A percentile compares a stretch with the other conserved stretches of the same genome.
Conservation (phyloP, 2,113 vertebrate genomes). For the Coturnix japonica region DNA sequence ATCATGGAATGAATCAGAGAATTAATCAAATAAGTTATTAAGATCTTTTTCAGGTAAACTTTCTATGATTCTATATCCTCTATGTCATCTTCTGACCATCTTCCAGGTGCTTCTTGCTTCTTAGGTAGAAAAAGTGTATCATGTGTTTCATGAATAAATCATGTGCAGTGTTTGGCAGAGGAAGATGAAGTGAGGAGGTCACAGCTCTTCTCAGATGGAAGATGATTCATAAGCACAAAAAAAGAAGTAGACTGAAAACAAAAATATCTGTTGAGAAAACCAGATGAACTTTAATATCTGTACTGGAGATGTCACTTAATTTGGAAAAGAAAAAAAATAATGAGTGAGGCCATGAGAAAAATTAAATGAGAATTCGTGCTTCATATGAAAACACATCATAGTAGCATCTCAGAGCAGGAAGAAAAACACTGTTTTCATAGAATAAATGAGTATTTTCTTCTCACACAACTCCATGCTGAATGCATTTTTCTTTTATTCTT, state of each 20-base stretch:
- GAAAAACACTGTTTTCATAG: not conserved
- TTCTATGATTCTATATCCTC: not conserved
- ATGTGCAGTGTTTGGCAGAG: not conserved
- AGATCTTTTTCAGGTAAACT: not conserved
- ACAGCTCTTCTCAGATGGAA: not conserved
- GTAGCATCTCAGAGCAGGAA: not conserved
- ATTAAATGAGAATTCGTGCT: not conserved
- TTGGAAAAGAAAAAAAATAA: not conserved
- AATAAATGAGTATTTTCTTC: not conserved
- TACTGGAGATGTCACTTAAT: not conserved
- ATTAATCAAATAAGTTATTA: not conserved
- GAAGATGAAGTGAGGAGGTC: not conserved
- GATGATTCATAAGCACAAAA: not conserved
- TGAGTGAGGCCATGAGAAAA: not conserved
- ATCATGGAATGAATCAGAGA: not conserved
- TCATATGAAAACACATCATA: not conserved
- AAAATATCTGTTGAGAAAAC: not conserved
- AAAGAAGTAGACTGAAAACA: not conserved
- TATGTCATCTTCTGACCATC: not conserved
- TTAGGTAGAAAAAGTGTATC: not conserved
- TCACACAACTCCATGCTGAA: not conserved
- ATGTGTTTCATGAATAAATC: not conserved
- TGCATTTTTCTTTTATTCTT: not conserved
- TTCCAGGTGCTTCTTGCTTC: not conserved
- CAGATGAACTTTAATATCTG: not conserved